Evolutionary conservation across 2,888 invertebrate genomes (phyloP).

Genomic region (Neria commutata): DNA sequence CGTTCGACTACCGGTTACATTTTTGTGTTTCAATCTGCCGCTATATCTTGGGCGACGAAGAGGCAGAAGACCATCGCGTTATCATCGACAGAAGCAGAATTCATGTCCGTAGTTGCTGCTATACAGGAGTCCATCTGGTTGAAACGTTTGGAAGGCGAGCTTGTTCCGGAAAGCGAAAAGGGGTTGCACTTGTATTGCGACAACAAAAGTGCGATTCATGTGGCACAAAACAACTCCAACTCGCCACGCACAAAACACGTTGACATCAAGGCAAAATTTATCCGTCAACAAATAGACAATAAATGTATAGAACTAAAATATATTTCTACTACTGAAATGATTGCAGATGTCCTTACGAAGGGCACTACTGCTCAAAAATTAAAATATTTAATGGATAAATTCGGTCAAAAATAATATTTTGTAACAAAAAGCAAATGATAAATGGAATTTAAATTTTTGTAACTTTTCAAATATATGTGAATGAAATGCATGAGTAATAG

Average conservation of each 20-base stretch:
- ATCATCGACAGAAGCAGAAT: slow-evolving; percentile 30
- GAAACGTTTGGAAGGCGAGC: slow-evolving; percentile 20
- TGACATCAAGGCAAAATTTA: slow-evolving; percentile 22
- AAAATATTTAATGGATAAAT: neutral
- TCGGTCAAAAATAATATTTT: neutral
- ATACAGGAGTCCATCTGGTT: slow-evolving; percentile 28
- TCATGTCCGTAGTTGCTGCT: slow-evolving; percentile 28
- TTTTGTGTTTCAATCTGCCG: slow-evolving; percentile 21
- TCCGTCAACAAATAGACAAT: slow-evolving; percentile 14
- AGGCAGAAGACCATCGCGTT: slow-evolving; percentile 26
- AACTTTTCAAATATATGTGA: too few relatives aligned
- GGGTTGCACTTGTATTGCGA: slow-evolving; percentile 14
- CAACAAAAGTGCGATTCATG: too few relatives aligned
- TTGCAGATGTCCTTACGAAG: slow-evolving; percentile 19
- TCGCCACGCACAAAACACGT: slow-evolving; percentile 21
- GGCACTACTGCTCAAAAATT: neutral
- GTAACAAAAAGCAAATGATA: too few relatives aligned
- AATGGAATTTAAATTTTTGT: too few relatives aligned
- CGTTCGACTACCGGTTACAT: too few relatives aligned
- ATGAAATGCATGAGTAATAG: too few relatives aligned
- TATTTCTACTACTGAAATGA: slow-evolving; percentile 15
- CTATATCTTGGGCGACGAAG: slow-evolving; percentile 26
- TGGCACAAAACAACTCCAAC: slow-evolving; percentile 17
- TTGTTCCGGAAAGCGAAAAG: slow-evolving; percentile 6
- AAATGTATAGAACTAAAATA: slow-evolving; percentile 14